Conservation (phyloP, 2,888 invertebrate species). For the Thera britannica region DNA sequence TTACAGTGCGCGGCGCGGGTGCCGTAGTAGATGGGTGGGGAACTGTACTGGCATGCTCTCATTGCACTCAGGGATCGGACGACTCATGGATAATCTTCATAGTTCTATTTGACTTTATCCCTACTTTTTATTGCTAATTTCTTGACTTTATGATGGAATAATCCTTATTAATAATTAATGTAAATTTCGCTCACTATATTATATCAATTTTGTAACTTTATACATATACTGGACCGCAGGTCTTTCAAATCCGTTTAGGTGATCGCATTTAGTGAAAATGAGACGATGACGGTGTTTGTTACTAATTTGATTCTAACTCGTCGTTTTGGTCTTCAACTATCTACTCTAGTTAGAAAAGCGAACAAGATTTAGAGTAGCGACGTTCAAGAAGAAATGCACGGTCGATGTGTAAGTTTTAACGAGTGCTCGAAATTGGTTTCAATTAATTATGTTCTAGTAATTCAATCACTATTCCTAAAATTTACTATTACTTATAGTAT, state of each 20-base stretch:
- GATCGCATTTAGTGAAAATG: conserved; percentile 13
- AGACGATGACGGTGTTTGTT: conserved; percentile 18
- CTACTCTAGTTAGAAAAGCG: conserved; percentile 77
- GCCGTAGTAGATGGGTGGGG: background rate
- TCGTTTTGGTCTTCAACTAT: conserved; percentile 76
- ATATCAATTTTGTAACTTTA: conserved; percentile 26
- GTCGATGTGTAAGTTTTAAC: conserved; percentile 83
- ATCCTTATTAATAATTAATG: conserved; percentile 27
- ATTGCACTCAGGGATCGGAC: conserved; percentile 28
- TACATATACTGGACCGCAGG: conserved; percentile 20
- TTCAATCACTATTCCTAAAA: conserved; percentile 81
- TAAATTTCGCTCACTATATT: conserved; percentile 15
- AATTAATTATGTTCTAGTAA: conserved; percentile 81
- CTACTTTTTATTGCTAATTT: conserved; percentile 72
- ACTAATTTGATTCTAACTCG: conserved; percentile 66
- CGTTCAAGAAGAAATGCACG: conserved; percentile 79
- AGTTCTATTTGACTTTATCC: conserved; percentile 59
- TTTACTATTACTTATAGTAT: conserved; percentile 64
- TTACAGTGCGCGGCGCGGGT: conserved; percentile 37
- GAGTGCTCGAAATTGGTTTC: conserved; percentile 81
- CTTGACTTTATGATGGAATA: conserved; percentile 45
- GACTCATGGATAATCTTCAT: conserved; percentile 57
- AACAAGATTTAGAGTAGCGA: conserved; percentile 75
- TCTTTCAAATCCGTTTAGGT: conserved; percentile 8
- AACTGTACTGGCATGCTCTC: background rate